These are phyloP conservation scores for Coronaproctus castanopsis DNA, from an alignment of 2,888 invertebrate genomes.

Conservation along the genomic window DNA sequence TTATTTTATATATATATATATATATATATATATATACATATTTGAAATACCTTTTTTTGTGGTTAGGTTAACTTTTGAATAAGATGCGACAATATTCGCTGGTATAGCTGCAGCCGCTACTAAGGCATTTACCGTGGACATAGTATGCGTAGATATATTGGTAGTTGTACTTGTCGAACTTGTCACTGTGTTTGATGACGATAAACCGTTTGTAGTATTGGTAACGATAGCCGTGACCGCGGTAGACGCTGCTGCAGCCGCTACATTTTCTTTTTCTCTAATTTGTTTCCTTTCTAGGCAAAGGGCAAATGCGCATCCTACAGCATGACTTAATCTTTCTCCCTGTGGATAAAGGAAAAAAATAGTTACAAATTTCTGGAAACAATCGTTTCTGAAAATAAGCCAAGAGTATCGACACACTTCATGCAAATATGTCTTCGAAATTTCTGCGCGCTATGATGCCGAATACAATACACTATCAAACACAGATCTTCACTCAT, in stretches of 20 bases:
- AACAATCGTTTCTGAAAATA: too few relatives aligned
- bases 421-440: too few relatives aligned
- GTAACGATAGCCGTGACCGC: neutral
- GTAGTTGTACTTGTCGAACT: constrained; percentile 1
- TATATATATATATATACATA: too few relatives aligned
- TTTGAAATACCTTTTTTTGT: neutral
- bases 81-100: neutral
- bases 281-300: constrained; percentile 95
- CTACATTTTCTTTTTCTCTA: constrained; percentile 81
- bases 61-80: neutral
- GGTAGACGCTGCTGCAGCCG: constrained; percentile 74
- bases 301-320: constrained; percentile 96
- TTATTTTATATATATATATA: too few relatives aligned
- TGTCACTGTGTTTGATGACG: neutral
- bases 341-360: constrained; percentile 35
- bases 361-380: too few relatives aligned
- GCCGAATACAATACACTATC: too few relatives aligned
- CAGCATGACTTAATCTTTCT: constrained; percentile 93
- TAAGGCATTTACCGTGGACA: neutral
- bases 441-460: too few relatives aligned
- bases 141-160: neutral
- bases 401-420: too few relatives aligned
- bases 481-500: too few relatives aligned
- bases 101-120: neutral
- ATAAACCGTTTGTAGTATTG: neutral